Conservation (phyloP, 64 coral and sea anemone genomes). For the Catalaphyllia jardinei region DNA sequence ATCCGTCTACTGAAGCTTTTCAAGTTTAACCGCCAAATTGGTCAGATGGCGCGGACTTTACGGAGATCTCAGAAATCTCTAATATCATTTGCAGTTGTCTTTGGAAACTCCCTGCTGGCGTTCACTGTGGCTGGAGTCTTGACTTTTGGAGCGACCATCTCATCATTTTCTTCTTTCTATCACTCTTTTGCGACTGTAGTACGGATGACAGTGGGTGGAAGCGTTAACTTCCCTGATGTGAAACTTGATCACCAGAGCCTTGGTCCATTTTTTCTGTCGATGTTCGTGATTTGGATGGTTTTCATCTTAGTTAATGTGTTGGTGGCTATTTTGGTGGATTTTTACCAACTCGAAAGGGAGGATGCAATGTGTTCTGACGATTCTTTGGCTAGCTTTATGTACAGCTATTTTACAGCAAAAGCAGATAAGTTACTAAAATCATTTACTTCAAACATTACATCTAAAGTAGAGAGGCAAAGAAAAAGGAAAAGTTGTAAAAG, state of each 20-base stretch:
- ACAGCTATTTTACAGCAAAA: neutral
- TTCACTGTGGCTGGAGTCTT: slow-evolving; percentile 27
- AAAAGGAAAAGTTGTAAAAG: neutral
- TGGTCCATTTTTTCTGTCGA: neutral
- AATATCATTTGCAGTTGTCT: slow-evolving; percentile 4
- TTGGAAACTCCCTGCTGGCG: neutral
- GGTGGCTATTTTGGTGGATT: slow-evolving; percentile 22
- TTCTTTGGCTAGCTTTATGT: neutral
- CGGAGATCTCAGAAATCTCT: slow-evolving; percentile 14
- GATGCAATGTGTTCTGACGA: neutral
- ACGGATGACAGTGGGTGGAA: slow-evolving; percentile 22
- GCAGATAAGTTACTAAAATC: neutral
- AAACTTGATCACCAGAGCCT: neutral
- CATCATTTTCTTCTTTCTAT: slow-evolving; percentile 28
- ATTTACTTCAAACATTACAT: neutral
- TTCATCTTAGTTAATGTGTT: slow-evolving; percentile 27
- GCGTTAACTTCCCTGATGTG: neutral
- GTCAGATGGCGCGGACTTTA: slow-evolving; percentile 22
- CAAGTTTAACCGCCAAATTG: slow-evolving; percentile 35
- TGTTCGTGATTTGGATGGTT: neutral
- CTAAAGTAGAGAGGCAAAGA: neutral
- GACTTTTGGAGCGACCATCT: slow-evolving; percentile 17
- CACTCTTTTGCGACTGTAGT: neutral
- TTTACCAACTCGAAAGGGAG: neutral
- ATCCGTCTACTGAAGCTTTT: slow-evolving; percentile 29